Base-by-base conservation (phyloP, 2,888 invertebrate species). In the Trichogramma evanescens region DNA sequence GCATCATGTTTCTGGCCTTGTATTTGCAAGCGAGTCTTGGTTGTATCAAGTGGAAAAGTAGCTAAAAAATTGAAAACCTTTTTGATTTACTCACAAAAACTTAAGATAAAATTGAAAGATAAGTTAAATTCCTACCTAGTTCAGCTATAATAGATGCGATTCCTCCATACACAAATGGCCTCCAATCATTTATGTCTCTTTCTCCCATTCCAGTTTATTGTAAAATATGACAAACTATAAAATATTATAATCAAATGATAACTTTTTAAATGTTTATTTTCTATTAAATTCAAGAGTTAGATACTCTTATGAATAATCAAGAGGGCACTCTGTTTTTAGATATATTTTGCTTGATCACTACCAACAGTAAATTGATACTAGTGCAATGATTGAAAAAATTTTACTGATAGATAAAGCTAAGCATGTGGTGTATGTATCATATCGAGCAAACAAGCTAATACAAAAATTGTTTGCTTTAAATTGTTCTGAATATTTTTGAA, bases 1-100 rank as follows among this genome's bases (percentile, higher is more conserved):
- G 85, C 82, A 77, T 91, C 91, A 64, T 89, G 84, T 74, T 84
- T 88, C 79, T 95, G 95, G 1, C 95, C 96, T 80, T 96, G 96
- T 72, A 96, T 86, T 82, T 96, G 95, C 38, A 96, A 84, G 67
- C 95, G 84, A 13, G 95, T 95, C 81, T 96, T 96, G 38, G 95
- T 91, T 42, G 94, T 93, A 78, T 96, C 96, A 69, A 96, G 90
- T n/a, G 95, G 95, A 81, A 95, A 96, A 48, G 95, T 96, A 67
- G 95, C 95, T 92, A 70, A 9, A 75, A 50, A 45, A 60, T 59
- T 58, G 42, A 53, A 49, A 55, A 54, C 9, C 46, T 52, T 40
- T 55, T 56, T 13, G 50, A 10, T 10, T 10, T 9, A 51, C 4
- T 41, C n/a, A 40, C 41, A 40, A 4, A 51, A 51, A n/a, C 8